phyloP scores from a whole-genome alignment of 2,888 invertebrate species.

The Linyphia triangularis region DNA sequence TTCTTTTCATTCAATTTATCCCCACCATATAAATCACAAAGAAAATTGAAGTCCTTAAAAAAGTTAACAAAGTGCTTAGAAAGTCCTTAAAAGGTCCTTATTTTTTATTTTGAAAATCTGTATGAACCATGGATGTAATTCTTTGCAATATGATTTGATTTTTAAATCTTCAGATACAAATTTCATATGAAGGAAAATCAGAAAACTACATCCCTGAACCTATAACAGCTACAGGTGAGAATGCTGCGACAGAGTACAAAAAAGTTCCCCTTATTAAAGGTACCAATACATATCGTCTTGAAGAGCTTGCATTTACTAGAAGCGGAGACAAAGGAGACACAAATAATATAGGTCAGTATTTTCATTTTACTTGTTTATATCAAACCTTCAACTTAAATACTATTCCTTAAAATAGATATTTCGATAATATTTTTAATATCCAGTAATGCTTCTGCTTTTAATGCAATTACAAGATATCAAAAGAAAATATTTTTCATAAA shows the following conservation, averaged over 20 bases:
- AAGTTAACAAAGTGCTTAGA: no score
- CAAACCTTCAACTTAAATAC: background rate
- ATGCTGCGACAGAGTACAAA: background rate
- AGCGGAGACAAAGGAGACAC: conserved; percentile 82
- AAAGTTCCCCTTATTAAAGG: conserved; percentile 51
- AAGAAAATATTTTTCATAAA: background rate
- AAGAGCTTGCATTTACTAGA: conserved; percentile 81
- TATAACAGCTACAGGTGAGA: background rate
- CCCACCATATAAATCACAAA: no score
- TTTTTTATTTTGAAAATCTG: no score
- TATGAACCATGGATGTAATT: no score
- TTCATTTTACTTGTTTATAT: background rate
- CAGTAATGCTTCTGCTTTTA: no score
- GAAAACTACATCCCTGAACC: conserved; percentile 70
- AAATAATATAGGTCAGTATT: conserved; percentile 80
- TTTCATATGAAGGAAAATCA: conserved; percentile 76
- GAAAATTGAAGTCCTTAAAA: no score
- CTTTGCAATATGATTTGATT: no score
- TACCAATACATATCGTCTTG: conserved; percentile 78
- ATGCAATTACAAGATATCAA: no score
- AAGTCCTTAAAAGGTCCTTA: no score
- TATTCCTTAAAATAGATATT: background rate
- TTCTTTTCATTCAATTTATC: no score
- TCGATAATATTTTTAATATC: no score
- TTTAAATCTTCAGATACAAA: conserved; percentile 50